Conservation (phyloP, 2,888 invertebrate genomes). For the Acanthosepion pharaonis region DNA sequence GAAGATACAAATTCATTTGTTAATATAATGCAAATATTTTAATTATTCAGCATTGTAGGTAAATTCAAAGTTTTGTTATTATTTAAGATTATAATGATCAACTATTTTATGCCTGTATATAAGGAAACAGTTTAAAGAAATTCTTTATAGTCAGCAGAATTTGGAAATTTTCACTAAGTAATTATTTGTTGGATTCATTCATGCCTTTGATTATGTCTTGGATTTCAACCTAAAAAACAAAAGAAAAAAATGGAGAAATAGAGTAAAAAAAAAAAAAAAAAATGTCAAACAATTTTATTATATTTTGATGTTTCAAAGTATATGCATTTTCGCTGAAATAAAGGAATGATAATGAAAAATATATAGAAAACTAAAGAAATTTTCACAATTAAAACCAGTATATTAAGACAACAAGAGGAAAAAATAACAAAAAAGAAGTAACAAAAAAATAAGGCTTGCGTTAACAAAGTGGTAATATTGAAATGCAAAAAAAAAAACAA, state of each 20-base stretch:
- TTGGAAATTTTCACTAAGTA: neutral
- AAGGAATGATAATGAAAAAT: too few species aligned
- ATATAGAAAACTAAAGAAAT: too few species aligned
- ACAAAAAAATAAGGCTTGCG: too few species aligned
- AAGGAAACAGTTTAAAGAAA: neutral
- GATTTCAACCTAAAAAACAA: neutral
- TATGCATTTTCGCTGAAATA: too few species aligned
- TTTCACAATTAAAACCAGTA: too few species aligned
- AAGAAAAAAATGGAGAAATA: neutral
- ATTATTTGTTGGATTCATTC: neutral
- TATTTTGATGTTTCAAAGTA: too few species aligned
- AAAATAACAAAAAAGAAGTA: too few species aligned
- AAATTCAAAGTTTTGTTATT: neutral
- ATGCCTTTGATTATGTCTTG: neutral
- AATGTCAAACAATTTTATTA: neutral
- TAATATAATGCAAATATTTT: neutral
- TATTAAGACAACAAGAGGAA: too few species aligned
- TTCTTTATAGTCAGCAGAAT: neutral
- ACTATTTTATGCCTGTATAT: neutral
- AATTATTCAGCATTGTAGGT: neutral
- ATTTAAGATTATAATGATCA: neutral
- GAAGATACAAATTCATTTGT: neutral
- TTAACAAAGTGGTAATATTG: too few species aligned
- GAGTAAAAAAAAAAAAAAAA: neutral
- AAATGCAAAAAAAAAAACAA: too few species aligned